Evolutionary conservation across 2,797 vertebrate genomes (phyloP), one percentile per base, ranked within the genome.

Genomic region (Cottoperca gobio): DNA sequence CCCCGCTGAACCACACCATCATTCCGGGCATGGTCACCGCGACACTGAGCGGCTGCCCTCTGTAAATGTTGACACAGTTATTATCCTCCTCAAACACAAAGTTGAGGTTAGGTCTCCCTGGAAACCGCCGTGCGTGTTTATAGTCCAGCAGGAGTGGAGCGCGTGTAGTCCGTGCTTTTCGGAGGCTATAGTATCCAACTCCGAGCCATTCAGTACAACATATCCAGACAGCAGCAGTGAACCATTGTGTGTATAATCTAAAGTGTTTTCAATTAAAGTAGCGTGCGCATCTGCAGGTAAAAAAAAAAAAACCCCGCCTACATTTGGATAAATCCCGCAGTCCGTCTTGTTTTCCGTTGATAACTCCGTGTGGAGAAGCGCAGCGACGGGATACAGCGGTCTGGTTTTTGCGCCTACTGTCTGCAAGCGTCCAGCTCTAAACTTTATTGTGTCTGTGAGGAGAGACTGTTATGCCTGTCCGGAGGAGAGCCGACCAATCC

Each of bases 391-490:
- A 28, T 17, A 10, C 62, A 40, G 76, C 76, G 21, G 61, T 76
- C 62, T 35, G 52, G 10, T 69, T 89, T n/a, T 79, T 74, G 78
- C 81, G 77, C 62, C 58, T 45, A 23, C 76, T 80, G 89, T 62
- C 77, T 75, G 57, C 62, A 52, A 78, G 66, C 68, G 82, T 78
- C 74, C 84, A 62, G 85, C 76, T 54, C 86, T 40, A 83, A 90
- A 90, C 90, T 93, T 92, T 91, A 88, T 88, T 88, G 87, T 89
- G 90, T 87, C 87, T 85, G 78, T 35, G 83, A 80, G 69, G 57
- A 76, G 78, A 86, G 86, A 86, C 77, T 79, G 49, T 77, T 76
- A 73, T 66, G 69, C 62, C 78, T 67, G 78, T 78, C 72, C 81
- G 4, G 59, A 39, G 53, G 31, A 59, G 39, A 70, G 52, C 39